These are phyloP conservation scores for Chrosomus eos DNA, from an alignment of 2,797 vertebrate species.

Conservation along the genomic window DNA sequence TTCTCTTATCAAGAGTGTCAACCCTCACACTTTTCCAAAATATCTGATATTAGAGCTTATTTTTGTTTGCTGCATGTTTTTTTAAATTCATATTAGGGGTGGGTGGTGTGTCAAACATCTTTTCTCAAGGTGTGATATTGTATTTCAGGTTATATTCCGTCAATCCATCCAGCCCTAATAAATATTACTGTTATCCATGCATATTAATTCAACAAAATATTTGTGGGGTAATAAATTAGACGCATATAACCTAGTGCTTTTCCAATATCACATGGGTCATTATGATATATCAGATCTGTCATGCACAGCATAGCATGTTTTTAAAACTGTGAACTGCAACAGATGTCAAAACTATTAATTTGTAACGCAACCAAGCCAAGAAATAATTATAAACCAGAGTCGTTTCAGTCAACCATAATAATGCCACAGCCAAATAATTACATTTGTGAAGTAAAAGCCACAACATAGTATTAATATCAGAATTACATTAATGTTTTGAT, in stretches of 20 bases:
- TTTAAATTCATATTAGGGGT: background rate
- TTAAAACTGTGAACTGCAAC: conserved; percentile 25
- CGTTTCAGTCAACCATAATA: conserved; percentile 31
- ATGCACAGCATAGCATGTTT: conserved; percentile 35
- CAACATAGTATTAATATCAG: conserved; percentile 32
- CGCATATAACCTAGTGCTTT: background rate
- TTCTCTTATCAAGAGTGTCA: conserved; percentile 47
- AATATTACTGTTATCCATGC: background rate
- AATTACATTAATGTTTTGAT: conserved; percentile 32
- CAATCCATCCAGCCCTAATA: background rate
- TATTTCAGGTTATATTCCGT: background rate
- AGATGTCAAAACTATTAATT: conserved; percentile 32
- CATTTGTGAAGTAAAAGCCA: conserved; percentile 36
- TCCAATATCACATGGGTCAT: conserved; percentile 11
- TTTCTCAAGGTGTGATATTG: background rate
- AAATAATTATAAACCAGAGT: conserved; percentile 20
- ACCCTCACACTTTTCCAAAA: conserved; percentile 31
- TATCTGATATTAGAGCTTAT: conserved; percentile 22
- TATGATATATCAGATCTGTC: conserved; percentile 12
- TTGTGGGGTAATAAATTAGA: background rate
- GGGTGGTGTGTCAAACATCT: background rate
- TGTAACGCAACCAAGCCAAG: conserved; percentile 17
- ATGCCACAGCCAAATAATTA: conserved; percentile 37
- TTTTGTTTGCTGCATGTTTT: background rate
- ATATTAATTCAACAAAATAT: background rate